Conservation (phyloP, 2,797 vertebrate genomes). For the Rhinogobio ventralis region DNA sequence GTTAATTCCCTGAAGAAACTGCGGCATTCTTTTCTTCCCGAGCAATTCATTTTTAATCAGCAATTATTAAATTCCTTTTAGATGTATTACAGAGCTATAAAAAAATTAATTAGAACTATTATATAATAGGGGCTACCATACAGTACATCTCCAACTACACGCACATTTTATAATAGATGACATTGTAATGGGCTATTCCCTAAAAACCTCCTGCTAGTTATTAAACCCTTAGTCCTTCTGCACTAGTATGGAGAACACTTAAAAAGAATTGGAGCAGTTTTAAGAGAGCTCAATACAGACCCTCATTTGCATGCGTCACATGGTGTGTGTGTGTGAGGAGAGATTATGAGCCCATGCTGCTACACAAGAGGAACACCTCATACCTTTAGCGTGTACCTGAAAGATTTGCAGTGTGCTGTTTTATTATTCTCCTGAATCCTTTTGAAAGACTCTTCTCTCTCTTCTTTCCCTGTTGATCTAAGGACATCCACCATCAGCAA, state of each 20-base stretch:
- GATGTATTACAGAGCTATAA: slow-evolving; percentile 29
- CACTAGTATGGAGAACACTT: slow-evolving; percentile 24
- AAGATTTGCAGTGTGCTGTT: slow-evolving; percentile 68
- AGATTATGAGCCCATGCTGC: slow-evolving; percentile 43
- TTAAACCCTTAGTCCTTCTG: slow-evolving; percentile 38
- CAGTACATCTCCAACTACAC: slow-evolving; percentile 15
- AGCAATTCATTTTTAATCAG: slow-evolving; percentile 43
- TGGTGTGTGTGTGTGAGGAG: slow-evolving; percentile 1
- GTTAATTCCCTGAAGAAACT: slow-evolving; percentile 24
- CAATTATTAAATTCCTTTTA: slow-evolving; percentile 40
- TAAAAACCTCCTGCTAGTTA: slow-evolving; percentile 15
- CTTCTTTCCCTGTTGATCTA: slow-evolving; percentile 63
- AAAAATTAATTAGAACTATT: slow-evolving; percentile 37
- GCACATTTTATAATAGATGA: slow-evolving; percentile 31
- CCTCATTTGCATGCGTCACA: slow-evolving; percentile 18
- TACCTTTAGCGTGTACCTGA: slow-evolving; percentile 60
- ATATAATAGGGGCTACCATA: slow-evolving; percentile 5
- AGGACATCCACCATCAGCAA: slow-evolving; percentile 72
- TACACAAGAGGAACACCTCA: slow-evolving; percentile 36
- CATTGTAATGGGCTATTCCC: slow-evolving; percentile 32
- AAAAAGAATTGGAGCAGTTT: slow-evolving; percentile 22
- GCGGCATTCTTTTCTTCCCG: slow-evolving; percentile 9
- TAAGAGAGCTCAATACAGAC: slow-evolving; percentile 9
- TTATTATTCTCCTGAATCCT: slow-evolving; percentile 66
- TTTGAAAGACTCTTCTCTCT: slow-evolving; percentile 67